Evolutionary conservation across 1,140 invertebrate species (phyloP).

Genomic region (Apis laboriosa): DNA sequence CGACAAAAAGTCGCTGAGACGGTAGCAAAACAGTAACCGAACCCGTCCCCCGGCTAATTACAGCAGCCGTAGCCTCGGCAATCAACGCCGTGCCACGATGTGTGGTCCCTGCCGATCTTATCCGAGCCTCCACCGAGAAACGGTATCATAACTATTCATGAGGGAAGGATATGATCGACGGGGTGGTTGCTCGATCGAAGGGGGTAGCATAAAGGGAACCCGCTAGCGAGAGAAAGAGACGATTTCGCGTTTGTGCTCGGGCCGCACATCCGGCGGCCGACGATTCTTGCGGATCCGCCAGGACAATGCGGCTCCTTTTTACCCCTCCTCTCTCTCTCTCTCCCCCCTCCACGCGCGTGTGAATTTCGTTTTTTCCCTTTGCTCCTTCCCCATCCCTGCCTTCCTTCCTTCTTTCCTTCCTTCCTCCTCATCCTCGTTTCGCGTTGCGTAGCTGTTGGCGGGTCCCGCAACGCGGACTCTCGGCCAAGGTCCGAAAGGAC

Average conservation of each 20-base stretch:
- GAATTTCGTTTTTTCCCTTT: slow-evolving; percentile 26
- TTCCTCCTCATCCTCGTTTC: slow-evolving; percentile 13
- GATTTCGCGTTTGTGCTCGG: slow-evolving; percentile 55
- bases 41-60: slow-evolving; percentile 40
- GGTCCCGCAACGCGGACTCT: slow-evolving; percentile 21
- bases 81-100: slow-evolving; percentile 37
- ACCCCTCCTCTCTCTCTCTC: slow-evolving; percentile 20
- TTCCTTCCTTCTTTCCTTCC: neutral
- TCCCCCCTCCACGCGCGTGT: neutral
- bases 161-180: slow-evolving; percentile 34
- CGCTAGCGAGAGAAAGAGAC: neutral
- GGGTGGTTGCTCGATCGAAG: slow-evolving; percentile 34
- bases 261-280: slow-evolving; percentile 58
- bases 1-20: neutral
- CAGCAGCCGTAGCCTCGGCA: slow-evolving; percentile 30
- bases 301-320: slow-evolving; percentile 67
- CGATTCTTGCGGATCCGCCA: slow-evolving; percentile 62
- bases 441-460: neutral
- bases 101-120: slow-evolving; percentile 38
- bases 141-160: slow-evolving; percentile 61
- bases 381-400: slow-evolving; percentile 6
- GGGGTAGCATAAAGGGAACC: slow-evolving; percentile 14
- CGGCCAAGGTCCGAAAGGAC: slow-evolving; percentile 58
- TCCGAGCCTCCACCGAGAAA: slow-evolving; percentile 21
- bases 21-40: slow-evolving; percentile 18